Base-by-base conservation (phyloP, 1,140 invertebrate species). In the Drosophila willistoni region DNA sequence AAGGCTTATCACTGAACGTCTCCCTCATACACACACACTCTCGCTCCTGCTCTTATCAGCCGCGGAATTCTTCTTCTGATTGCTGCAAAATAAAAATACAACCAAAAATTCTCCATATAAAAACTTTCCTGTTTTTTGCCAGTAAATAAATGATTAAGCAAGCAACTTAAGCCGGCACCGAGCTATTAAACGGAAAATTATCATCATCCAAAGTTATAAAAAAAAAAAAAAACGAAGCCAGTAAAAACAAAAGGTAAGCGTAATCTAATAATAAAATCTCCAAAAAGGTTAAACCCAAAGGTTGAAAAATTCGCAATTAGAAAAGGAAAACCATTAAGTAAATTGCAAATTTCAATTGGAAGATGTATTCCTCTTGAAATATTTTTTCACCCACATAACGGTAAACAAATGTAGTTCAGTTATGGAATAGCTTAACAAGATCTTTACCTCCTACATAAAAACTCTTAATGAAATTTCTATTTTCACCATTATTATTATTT, bases 41-140 rank as follows among this genome's bases (percentile, higher is more conserved):
- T 9, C 17, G 19, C 44, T 19, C 44, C 19, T n/a, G 34, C 54
- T 74, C 71, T 74, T 75, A 75, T 75, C 73, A 75, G 72, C 64
- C 59, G 17, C 19, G 44, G 44, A 51, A 51, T 51, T 51, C 44
- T 47, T 47, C 44, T 51, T 51, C 44, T 51, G 72, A 75, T 62
- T 68, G 64, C 62, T 75, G 73, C 72, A 36, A 75, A 39, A 39
- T 1, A 39, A 39, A 13, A 39, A 25, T 25, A 25, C 56, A 63
- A 19, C 7, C 7, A 9, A 51, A 22, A 51, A 51, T 22, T 51
- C 44, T 51, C 2, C 17, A 12, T 47, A 51, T 10, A 51, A 47
- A 47, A 51, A 51, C 44, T 22, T 51, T 51, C 7, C 44, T 10
- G 44, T 29, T 51, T 51, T 51, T 51, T 51, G 19, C 17, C 44